Evolutionary conservation across 2,888 invertebrate genomes (phyloP).

Genomic region (Keiferia lycopersicella): DNA sequence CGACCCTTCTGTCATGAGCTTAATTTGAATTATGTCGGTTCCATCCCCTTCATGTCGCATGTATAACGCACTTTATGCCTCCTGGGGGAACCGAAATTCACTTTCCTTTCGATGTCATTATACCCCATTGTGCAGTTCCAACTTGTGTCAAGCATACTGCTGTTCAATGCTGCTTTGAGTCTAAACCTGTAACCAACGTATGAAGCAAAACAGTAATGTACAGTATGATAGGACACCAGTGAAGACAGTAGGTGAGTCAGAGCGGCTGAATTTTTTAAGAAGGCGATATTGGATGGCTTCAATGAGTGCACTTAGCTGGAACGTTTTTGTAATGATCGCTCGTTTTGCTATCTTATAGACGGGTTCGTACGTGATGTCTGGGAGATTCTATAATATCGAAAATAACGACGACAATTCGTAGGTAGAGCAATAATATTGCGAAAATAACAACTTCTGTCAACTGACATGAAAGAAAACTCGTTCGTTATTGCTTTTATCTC

Average conservation of each 20-base stretch:
- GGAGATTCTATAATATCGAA: background rate
- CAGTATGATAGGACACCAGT: slow-evolving; percentile 5
- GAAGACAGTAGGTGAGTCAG: background rate
- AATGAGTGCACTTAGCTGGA: background rate
- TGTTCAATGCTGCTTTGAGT: background rate
- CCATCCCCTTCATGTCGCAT: slow-evolving; percentile 14
- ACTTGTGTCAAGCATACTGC: background rate
- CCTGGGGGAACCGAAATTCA: slow-evolving; percentile 34
- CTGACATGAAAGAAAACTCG: background rate
- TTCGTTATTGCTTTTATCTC: background rate
- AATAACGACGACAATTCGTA: background rate
- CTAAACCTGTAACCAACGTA: background rate
- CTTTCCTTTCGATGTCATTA: slow-evolving; percentile 49
- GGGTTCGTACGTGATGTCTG: background rate
- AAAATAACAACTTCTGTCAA: background rate
- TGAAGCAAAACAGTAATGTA: background rate
- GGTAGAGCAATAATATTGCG: background rate
- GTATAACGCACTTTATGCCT: slow-evolving; percentile 20
- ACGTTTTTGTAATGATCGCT: slow-evolving; percentile 6
- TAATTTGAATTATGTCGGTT: slow-evolving; percentile 75
- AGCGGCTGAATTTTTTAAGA: slow-evolving; percentile 30
- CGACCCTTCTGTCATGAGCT: slow-evolving; percentile 67
- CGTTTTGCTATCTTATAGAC: background rate
- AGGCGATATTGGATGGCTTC: slow-evolving; percentile 17
- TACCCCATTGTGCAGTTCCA: slow-evolving; percentile 22